Evolutionary conservation across 53 echinoderm and acorn worm genomes (phyloP), one percentile per base, ranked within the genome.

Genomic region (Henricia sp.): DNA sequence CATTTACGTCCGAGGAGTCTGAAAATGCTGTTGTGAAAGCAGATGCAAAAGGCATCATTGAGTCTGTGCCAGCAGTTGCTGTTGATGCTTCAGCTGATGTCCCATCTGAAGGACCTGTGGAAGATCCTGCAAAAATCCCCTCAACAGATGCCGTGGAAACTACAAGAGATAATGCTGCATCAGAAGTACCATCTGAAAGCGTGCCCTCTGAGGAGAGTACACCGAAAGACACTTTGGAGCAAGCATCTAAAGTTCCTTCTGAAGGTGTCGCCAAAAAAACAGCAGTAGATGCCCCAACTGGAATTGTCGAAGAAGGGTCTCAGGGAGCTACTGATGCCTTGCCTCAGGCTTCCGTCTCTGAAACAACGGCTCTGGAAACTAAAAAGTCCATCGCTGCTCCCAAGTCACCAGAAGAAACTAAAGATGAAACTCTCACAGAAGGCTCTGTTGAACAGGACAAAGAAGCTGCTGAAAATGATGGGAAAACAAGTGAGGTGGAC

Each of bases 241-340:
- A 23, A 19, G 72, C 72, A 34, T 53, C 21, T 52, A 53, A 72
- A 33, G 72, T 72, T 32, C 72, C 72, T 32, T 21, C 72, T 69
- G 69, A 69, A 6, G 11, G 13, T 51, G 51, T 50, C 11, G 52
- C 29, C 52, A 28, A 32, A 44, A 44, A 13, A 6, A 14, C 14
- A 60, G 3, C 62, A 3, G 19, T 27, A 4, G 62, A 60, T 29
- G 62, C 28, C 30, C 29, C 5, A 60, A 29, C 62, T 29, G 62
- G 21, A 10, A 53, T 3, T 10, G 53, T 16, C 21, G 53, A 8
- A 53, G 19, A 44, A 44, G 44, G 13, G 6, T 24, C 11, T 17
- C 53, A 53, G 3, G 19, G 21, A 16, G 19, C 52, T 74, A 57
- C 35, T 9, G 21, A 25, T 1, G 56, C 39, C 26, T 11, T 21